These are phyloP conservation scores for Drosophila tristis DNA, from an alignment of 1,140 invertebrate species.

Conservation along the genomic window DNA sequence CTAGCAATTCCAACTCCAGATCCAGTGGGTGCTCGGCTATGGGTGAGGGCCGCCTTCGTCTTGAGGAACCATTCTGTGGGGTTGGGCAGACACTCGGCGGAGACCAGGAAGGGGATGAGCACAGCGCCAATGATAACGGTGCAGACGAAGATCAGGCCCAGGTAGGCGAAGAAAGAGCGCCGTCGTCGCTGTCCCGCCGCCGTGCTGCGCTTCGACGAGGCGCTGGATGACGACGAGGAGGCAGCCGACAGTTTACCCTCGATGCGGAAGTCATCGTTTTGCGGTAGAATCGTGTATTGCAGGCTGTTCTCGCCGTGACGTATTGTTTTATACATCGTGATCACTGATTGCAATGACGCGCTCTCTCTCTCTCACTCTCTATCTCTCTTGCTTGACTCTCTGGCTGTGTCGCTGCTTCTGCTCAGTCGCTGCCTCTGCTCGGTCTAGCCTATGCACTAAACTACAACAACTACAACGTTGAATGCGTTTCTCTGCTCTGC, in stretches of 20 bases:
- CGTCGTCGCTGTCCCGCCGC: conserved; percentile 51
- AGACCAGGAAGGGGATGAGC: conserved; percentile 78
- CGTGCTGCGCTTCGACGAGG: conserved; percentile 28
- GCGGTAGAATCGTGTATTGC: conserved; percentile 90
- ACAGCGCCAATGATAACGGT: conserved; percentile 81
- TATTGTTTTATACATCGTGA: conserved; percentile 90
- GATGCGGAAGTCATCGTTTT: conserved; percentile 88
- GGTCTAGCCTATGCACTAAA: too few relatives aligned
- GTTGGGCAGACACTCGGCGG: conserved; percentile 77
- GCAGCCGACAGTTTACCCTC: conserved; percentile 85
- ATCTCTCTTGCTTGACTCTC: neutral
- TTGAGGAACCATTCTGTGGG: conserved; percentile 84
- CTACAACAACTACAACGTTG: too few relatives aligned
- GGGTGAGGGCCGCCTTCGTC: conserved; percentile 72
- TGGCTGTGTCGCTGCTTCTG: neutral
- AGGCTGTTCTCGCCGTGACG: conserved; percentile 89
- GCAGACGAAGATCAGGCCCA: conserved; percentile 79
- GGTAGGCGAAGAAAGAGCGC: conserved; percentile 78
- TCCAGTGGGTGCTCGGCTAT: conserved; percentile 28
- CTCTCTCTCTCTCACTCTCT: neutral
- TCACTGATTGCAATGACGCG: neutral
- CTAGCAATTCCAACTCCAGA: neutral
- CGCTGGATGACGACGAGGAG: conserved; percentile 24
- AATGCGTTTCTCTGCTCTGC: too few relatives aligned
- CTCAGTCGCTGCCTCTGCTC: neutral